Conservation (phyloP, 2,888 invertebrate genomes). For the Limenitis camilla region DNA sequence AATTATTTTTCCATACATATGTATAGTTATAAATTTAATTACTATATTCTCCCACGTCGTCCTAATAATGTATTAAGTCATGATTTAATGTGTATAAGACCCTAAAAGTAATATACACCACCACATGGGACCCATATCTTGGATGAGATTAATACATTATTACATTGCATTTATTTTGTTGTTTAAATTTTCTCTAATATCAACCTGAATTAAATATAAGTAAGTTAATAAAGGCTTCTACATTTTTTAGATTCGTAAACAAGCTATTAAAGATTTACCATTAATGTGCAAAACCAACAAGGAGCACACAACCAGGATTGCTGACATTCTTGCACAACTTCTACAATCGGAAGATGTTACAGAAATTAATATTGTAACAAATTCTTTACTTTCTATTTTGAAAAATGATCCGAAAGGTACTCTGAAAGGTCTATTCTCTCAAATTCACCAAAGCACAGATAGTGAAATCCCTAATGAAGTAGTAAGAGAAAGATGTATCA, state of each 20-base stretch:
- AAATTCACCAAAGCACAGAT: slow-evolving; percentile 69
- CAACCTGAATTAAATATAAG: too few relatives aligned
- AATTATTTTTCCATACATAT: slow-evolving; percentile 62
- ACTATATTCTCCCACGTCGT: too few relatives aligned
- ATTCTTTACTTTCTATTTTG: slow-evolving; percentile 85
- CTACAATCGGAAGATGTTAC: slow-evolving; percentile 88
- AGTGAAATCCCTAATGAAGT: slow-evolving; percentile 77
- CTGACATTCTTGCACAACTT: slow-evolving; percentile 93
- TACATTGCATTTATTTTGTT: too few relatives aligned
- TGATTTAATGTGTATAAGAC: too few relatives aligned
- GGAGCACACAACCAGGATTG: slow-evolving; percentile 88
- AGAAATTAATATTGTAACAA: slow-evolving; percentile 89
- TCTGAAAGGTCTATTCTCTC: slow-evolving; percentile 71
- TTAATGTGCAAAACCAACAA: slow-evolving; percentile 88
- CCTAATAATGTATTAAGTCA: too few relatives aligned
- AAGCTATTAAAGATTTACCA: slow-evolving; percentile 94
- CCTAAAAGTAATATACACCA: too few relatives aligned
- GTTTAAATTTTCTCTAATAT: too few relatives aligned
- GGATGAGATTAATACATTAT: too few relatives aligned
- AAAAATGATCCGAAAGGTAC: slow-evolving; percentile 82
- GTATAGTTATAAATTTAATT: too few relatives aligned
- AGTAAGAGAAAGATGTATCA: slow-evolving; percentile 89
- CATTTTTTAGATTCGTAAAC: slow-evolving; percentile 90
- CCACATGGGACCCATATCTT: too few relatives aligned
- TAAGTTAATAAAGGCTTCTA: too few relatives aligned